Percentiles rank a stretch among this genome's conserved stretches.
Conservation (phyloP, 2,888 invertebrate genomes). For the Noctua comes region DNA sequence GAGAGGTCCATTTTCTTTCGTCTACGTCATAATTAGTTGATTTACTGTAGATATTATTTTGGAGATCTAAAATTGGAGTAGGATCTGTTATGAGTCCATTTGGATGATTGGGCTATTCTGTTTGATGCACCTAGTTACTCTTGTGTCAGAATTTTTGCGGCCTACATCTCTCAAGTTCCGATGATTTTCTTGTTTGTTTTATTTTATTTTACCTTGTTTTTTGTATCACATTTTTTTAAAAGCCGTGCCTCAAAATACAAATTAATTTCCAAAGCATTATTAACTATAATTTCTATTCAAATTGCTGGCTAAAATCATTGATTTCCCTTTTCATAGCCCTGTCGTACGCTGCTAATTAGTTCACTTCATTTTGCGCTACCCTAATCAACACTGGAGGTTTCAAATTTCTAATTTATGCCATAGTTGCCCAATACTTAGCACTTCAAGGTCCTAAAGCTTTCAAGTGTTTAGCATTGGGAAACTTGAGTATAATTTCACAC, state of each 20-base stretch:
- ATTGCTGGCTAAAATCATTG: background rate
- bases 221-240: background rate
- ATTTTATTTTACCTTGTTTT: background rate
- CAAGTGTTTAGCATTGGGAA: slow-evolving; percentile 14
- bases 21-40: slow-evolving; percentile 24
- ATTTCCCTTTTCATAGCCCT: background rate
- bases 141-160: background rate
- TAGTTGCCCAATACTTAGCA: slow-evolving; percentile 21
- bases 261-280: background rate
- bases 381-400: slow-evolving; percentile 13
- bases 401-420: background rate
- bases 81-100: background rate
- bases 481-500: slow-evolving; percentile 40
- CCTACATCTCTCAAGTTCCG: too few relatives aligned
- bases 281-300: background rate
- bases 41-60: slow-evolving; percentile 1
- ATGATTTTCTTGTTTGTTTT: background rate
- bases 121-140: background rate
- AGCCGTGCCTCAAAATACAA: background rate
- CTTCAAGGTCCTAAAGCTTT: slow-evolving; percentile 12
- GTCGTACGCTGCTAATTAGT: background rate
- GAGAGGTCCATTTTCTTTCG: slow-evolving; percentile 37
- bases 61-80: background rate
- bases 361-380: background rate
- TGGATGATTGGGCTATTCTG: background rate